Percentiles rank a stretch among this genome's conserved stretches.
These are phyloP conservation scores for Zeus faber DNA, from an alignment of 2,113 vertebrate species.

Conservation along the genomic window DNA sequence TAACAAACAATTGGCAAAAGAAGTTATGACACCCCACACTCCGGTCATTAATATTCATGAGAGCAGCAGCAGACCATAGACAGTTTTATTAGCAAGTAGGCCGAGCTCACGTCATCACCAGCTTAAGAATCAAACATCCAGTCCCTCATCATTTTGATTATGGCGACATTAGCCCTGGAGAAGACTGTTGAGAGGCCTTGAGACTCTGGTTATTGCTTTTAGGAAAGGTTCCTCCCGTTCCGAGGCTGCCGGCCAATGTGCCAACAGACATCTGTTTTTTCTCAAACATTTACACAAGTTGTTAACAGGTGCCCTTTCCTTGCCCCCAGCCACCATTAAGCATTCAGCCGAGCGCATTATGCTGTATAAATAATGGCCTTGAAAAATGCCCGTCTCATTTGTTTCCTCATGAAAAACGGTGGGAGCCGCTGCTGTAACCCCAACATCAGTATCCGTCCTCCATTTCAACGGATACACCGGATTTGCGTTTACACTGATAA, in stretches of 20 bases:
- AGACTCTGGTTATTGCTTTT: neutral
- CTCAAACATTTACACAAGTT: slow-evolving; percentile 18
- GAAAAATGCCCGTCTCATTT: neutral
- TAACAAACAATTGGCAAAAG: no score
- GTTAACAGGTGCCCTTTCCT: slow-evolving; percentile 37
- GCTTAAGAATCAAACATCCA: neutral
- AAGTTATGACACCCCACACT: no score
- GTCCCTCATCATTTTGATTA: neutral
- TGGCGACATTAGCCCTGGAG: neutral
- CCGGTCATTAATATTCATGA: no score
- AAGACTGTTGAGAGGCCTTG: slow-evolving; percentile 3
- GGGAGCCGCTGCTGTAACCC: neutral
- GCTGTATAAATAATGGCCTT: slow-evolving; percentile 15
- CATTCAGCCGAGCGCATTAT: neutral
- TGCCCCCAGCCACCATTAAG: slow-evolving; percentile 6
- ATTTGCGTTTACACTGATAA: slow-evolving; percentile 1
- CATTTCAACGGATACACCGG: neutral
- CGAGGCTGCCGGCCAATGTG: neutral
- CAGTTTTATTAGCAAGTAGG: no score
- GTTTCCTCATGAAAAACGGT: slow-evolving; percentile 4
- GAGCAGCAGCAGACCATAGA: no score
- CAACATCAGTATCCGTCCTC: neutral
- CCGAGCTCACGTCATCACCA: neutral
- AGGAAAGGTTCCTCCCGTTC: neutral
- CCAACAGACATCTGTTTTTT: slow-evolving; percentile 30